Evolutionary conservation across 2,888 invertebrate species (phyloP).

Genomic region (Himalopsyche kuldschensis): DNA sequence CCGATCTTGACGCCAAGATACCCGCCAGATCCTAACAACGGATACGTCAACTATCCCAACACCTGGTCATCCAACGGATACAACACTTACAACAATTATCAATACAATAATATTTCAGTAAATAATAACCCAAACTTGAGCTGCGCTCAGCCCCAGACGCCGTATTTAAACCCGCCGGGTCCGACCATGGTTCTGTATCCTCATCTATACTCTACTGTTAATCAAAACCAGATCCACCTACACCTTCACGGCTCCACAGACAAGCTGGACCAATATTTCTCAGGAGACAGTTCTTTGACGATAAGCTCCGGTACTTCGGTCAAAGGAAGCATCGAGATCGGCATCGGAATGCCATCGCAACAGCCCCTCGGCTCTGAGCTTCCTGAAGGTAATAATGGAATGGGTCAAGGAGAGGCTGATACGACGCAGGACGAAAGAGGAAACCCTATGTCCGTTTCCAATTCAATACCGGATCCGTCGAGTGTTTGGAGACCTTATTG

Average conservation of each 20-base stretch:
- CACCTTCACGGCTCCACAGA: slow-evolving; percentile 72
- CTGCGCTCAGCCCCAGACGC: slow-evolving; percentile 60
- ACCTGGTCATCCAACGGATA: slow-evolving; percentile 67
- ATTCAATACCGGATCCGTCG: slow-evolving; percentile 52
- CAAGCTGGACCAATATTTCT: slow-evolving; percentile 67
- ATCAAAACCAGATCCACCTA: slow-evolving; percentile 84
- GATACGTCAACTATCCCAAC: slow-evolving; percentile 62
- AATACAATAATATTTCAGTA: slow-evolving; percentile 63
- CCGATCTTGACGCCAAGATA: slow-evolving; percentile 51
- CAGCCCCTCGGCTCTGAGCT: slow-evolving; percentile 48
- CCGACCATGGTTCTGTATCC: slow-evolving; percentile 76
- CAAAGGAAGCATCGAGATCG: slow-evolving; percentile 59
- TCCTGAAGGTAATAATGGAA: slow-evolving; percentile 52
- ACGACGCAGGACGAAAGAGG: slow-evolving; percentile 58
- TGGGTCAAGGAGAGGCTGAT: slow-evolving; percentile 57
- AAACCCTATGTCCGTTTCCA: slow-evolving; percentile 49
- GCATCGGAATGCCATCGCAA: slow-evolving; percentile 49
- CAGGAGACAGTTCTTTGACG: slow-evolving; percentile 57
- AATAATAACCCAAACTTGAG: slow-evolving; percentile 56
- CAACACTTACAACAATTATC: slow-evolving; percentile 67
- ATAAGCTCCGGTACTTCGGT: slow-evolving; percentile 63
- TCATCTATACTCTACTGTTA: slow-evolving; percentile 80
- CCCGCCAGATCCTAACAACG: slow-evolving; percentile 39
- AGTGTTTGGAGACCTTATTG: slow-evolving; percentile 80
- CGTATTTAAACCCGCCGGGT: slow-evolving; percentile 63